These are phyloP conservation scores for Gonioctena quinquepunctata DNA, from an alignment of 1,140 invertebrate genomes.

Conservation along the genomic window DNA sequence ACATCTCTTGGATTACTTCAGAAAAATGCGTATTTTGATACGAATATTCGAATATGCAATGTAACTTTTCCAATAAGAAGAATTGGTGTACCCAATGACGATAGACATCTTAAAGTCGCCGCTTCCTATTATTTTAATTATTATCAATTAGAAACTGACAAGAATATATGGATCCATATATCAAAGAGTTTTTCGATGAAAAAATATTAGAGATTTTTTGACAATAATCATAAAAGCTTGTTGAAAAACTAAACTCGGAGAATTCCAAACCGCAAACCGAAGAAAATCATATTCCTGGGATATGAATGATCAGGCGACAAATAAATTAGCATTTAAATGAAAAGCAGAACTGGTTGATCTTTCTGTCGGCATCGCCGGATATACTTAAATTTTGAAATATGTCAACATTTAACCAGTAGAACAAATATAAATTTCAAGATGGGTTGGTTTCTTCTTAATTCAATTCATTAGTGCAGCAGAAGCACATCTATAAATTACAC, in stretches of 20 bases:
- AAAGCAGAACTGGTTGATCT: slow-evolving; percentile 23
- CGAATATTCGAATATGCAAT: too few species aligned
- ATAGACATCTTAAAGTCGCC: too few species aligned
- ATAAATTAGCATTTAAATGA: slow-evolving; percentile 31
- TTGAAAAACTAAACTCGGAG: not conserved
- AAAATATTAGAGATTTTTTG: too few species aligned
- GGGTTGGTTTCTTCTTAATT: slow-evolving; percentile 20
- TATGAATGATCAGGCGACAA: slow-evolving; percentile 21
- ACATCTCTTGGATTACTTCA: too few species aligned
- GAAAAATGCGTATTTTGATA: too few species aligned
- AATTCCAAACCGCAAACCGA: not conserved
- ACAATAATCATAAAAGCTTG: not conserved
- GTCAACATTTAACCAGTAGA: slow-evolving; percentile 16
- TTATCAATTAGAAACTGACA: too few species aligned
- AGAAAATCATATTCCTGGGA: not conserved
- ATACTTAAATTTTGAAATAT: slow-evolving; percentile 29
- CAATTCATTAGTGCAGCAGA: slow-evolving; percentile 25
- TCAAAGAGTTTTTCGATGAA: too few species aligned
- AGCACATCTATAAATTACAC: too few species aligned
- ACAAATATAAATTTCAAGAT: slow-evolving; percentile 25
- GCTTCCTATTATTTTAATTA: too few species aligned
- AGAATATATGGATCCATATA: too few species aligned
- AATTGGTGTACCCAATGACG: too few species aligned
- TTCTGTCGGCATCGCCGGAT: slow-evolving; percentile 16
- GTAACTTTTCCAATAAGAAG: too few species aligned